Percentiles rank a stretch among this genome's conserved stretches.
Conservation (phyloP, 2,888 invertebrate genomes). For the Venustoraphidia nigricollis region DNA sequence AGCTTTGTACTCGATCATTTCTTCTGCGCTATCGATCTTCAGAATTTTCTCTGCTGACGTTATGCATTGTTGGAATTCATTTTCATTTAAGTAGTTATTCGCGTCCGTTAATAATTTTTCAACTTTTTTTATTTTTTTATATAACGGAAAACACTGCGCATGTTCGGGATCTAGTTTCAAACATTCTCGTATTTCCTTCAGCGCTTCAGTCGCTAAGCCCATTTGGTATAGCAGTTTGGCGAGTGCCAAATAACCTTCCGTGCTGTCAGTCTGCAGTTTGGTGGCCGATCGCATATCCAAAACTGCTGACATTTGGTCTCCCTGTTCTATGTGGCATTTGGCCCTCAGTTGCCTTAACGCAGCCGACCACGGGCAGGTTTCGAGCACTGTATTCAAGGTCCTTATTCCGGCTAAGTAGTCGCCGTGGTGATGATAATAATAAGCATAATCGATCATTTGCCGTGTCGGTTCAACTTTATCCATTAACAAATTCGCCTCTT, state of each 20-base stretch:
- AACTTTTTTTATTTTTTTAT: conserved; percentile 90
- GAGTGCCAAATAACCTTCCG: conserved; percentile 70
- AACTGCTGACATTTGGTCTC: conserved; percentile 74
- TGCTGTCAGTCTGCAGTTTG: conserved; percentile 83
- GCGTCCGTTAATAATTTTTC: conserved; percentile 61
- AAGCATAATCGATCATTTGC: conserved; percentile 46
- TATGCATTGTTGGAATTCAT: conserved; percentile 53
- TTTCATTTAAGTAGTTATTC: conserved; percentile 39
- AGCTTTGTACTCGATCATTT: conserved; percentile 57
- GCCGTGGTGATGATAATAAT: conserved; percentile 41
- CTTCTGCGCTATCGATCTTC: conserved; percentile 52
- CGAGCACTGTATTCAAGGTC: conserved; percentile 49
- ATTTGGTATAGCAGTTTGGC: conserved; percentile 73
- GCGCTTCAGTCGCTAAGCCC: conserved; percentile 81
- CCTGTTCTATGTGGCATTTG: conserved; percentile 61
- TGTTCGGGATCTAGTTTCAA: conserved; percentile 95
- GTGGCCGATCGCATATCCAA: conserved; percentile 82
- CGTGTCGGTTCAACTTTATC: conserved; percentile 45
- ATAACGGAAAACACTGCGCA: conserved; percentile 87
- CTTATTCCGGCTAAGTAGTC: conserved; percentile 43
- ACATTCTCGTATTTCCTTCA: conserved; percentile 92
- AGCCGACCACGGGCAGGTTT: conserved; percentile 81
- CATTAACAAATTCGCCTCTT: conserved; percentile 57
- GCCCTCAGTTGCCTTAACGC: conserved; percentile 71
- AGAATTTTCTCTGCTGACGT: conserved; percentile 48